Evolutionary conservation across 2,797 vertebrate species (phyloP), one percentile per base, ranked within the genome.

Genomic region (Atherinosoma microstoma): DNA sequence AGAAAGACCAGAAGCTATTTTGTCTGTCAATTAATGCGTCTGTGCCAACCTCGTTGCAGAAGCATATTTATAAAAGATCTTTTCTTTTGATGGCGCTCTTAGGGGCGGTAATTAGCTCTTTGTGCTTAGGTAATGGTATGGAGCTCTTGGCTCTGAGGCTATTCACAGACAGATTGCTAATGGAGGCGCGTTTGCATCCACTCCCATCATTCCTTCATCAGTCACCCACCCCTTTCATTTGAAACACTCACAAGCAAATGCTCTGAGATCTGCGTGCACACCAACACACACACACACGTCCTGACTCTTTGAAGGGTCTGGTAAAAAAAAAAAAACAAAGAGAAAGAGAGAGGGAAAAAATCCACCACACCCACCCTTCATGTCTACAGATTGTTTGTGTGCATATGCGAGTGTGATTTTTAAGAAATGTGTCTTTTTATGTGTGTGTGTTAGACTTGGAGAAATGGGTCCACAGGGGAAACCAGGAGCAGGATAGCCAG

Each of bases 161-260:
- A 64, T 85, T 87, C 75, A 77, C 85, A 62, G 79, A 76, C 71
- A 82, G 79, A 86, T 73, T 69, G 81, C 88, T 93, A 93, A 93
- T 92, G 91, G 92, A 88, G 82, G 82, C 16, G 9, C 18, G 51
- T 88, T 91, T 90, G 84, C 81, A 85, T 90, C 81, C 77, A 73
- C 70, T 76, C 75, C 59, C 82, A 89, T 83, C 82, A 81, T 86
- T 86, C 83, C 78, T 86, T 85, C 84, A 89, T 87, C 85, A 57
- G 77, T 86, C 81, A 83, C 67, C 80, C 82, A 40, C 68, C 70
- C 75, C 83, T 80, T 78, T 85, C 75, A 86, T 86, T 87, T 84
- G 61, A 80, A 85, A 88, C 79, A 85, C 76, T 73, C 78, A 32
- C 2, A 45, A 68, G 24, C 76, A 83, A 67, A 78, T 38, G 35